Percentiles rank a stretch among this genome's conserved stretches.
phyloP scores from a whole-genome alignment of 2,113 vertebrate genomes.

The Catharus minimus region DNA sequence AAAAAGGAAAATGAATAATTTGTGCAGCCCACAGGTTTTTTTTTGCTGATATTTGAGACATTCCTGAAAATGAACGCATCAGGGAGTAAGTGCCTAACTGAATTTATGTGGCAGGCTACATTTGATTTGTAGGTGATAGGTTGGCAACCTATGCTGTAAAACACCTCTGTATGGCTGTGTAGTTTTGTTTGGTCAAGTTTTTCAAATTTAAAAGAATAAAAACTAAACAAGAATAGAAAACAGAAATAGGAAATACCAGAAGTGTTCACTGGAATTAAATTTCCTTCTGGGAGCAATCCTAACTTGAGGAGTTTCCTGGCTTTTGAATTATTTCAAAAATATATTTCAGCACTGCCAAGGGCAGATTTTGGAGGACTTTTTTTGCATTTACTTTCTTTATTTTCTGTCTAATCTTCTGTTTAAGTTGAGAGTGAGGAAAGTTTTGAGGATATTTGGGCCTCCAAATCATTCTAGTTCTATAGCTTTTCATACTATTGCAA shows the following conservation, averaged over 20 bases:
- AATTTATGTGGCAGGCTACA: conserved; percentile 30
- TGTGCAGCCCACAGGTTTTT: neutral
- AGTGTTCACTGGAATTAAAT: conserved; percentile 50
- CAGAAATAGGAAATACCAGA: conserved; percentile 68
- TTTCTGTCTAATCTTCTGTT: neutral
- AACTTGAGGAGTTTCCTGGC: conserved; percentile 54
- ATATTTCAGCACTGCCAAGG: conserved; percentile 28
- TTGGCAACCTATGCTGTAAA: conserved; percentile 55
- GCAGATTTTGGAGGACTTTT: neutral
- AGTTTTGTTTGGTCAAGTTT: conserved; percentile 46
- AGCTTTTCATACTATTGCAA: neutral
- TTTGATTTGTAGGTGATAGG: conserved; percentile 45
- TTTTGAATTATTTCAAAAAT: conserved; percentile 52
- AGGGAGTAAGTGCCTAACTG: conserved; percentile 16
- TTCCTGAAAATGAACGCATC: conserved; percentile 7
- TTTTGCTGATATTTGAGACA: neutral
- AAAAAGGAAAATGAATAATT: neutral
- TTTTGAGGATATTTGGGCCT: neutral
- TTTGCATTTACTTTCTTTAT: neutral
- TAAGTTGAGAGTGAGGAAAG: neutral
- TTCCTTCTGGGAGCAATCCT: conserved; percentile 60
- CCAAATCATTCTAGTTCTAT: neutral
- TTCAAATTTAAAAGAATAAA: conserved; percentile 56
- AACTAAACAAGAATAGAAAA: conserved; percentile 58
- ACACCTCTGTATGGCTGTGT: conserved; percentile 30